Base-by-base conservation (phyloP, 2,888 invertebrate species). In the Mimas tiliae region DNA sequence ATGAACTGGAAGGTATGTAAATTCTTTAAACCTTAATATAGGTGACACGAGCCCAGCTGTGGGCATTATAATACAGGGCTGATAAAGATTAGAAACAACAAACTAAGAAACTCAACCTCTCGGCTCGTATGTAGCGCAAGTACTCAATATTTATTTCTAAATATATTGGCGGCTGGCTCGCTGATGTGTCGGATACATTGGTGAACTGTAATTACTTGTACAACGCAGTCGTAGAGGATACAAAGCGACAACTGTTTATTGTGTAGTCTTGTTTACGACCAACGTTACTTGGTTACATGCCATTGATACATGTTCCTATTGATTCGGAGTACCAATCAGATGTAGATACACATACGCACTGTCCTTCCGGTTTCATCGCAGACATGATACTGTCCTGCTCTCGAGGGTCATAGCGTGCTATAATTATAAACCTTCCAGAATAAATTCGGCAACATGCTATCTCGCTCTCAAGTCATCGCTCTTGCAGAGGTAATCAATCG, bases 131-230 rank as follows among this genome's bases (percentile, higher is more conserved):
- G 76, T 79, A 34, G 19, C 63, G 27, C 34, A 69, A 34, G 70
- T 74, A 75, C 79, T 80, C 81, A 83, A 84, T 84, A 83, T 85
- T 84, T 84, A 85, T 83, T 69, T 72, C 65, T 71, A 68, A 70
- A 74, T 75, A 81, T 78, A 83, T 81, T 83, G 80, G 77, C 71
- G 75, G 72, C 72, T 72, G 67, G 69, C 64, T 62, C 64, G 64
- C 64, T 72, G 38, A 80, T 70, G 68, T 72, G 65, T 65, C 34
- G 58, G 55, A 65, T 65, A 34, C 55, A 65, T 55, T 55, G 51
- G 65, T 65, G 72, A 70, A 72, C 48, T 63, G 77, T 75, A 75
- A 81, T 83, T 81, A 82, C 74, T 58, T 71, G 67, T 33, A 78
- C 77, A 76, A 76, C 47, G 65, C 55, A 47, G 52, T n/a, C 33